Evolutionary conservation across 2,113 vertebrate species (phyloP), one percentile per base, ranked within the genome.

Genomic region (Nestor notabilis): DNA sequence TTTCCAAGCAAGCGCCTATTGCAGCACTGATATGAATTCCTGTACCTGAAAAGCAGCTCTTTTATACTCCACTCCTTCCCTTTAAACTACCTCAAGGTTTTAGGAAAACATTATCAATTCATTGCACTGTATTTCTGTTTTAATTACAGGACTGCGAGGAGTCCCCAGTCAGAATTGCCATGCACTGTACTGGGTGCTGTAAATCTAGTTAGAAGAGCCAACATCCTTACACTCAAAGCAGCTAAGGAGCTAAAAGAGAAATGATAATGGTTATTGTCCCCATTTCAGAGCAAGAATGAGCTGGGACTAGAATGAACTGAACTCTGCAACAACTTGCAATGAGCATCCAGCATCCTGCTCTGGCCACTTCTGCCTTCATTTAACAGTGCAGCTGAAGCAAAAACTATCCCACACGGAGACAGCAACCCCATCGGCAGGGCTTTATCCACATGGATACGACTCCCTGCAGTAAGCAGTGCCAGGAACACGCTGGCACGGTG

Each of bases 391-490:
- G 5, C 21, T 53, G 24, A 43, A 77, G 10, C 49, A 24, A 14
- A 43, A 31, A 2, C 19, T 14, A 20, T 11, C 0, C 0, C 0
- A 12, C 6, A 19, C 2, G 3, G 31, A 35, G 47, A 19, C 1
- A 35, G 27, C 52, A 58, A 31, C 0, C 4, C 17, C 39, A 3
- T 2, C 1, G 3, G 11, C 33, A 55, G 41, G 44, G 39, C 64
- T 53, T 68, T 3, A 25, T 28, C 9, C 44, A 5, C 10, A 18
- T 2, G 43, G 64, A 27, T 37, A 43, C 27, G 39, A 6, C 23
- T 23, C 78, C 29, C 17, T 4, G 5, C 23, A 6, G 33, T 1
- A 7, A n/a, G 37, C 20, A 8, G 33, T 5, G 58, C 37, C 24
- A 31, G 41, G 66, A 37, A 7, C 18, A 5, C 1, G 8, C 80